Evolutionary conservation across 2,113 vertebrate genomes (phyloP), one percentile per base, ranked within the genome.

Genomic region (Austrofundulus limnaeus): DNA sequence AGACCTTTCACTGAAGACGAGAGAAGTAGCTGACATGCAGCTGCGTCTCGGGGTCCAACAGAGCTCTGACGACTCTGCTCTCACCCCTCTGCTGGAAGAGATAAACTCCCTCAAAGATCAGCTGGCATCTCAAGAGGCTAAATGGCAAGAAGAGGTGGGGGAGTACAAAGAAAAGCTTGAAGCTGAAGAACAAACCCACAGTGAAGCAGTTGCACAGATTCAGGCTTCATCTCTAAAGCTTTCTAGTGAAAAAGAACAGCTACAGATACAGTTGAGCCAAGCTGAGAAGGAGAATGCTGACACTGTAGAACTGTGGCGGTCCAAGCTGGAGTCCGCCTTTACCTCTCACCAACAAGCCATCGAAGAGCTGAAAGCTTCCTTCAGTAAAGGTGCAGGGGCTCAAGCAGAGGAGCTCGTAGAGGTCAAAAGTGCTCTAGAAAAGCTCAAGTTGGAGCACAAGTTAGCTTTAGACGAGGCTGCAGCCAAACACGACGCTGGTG

Each of bases 331-430:
- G 54, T 92, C 94, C 2, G 92, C 93, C 1, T 80, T 93, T 0
- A 87, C 88, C 4, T 96, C 95, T 57, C 94, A 98, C 75, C 96
- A 95, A 79, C 94, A 95, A 86, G 91, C 94, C 0, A 94, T 98
- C 90, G 95, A 96, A 31, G 95, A 94, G 50, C 87, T 98, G 46
- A 95, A 95, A 75, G 75, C 84, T 24, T 95, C 96, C 42, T 94
- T 95, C 56, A 94, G 92, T 87, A 93, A 94, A 85, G 94, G 93
- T 0, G 82, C 89, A 0, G 94, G 90, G 16, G 70, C 85, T 1
- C 93, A 95, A 81, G 80, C 91, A 0, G 88, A 91, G 1, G 95
- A 96, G 57, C 91, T 95, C 0, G 75, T 94, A 0, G 93, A 95
- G 78, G 74, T 95, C 21, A 94, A 94, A 84, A 93, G 92, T 41